These are phyloP conservation scores for Mesocricetus auratus DNA, from an alignment of 2,113 vertebrate genomes.

Conservation along the genomic window DNA sequence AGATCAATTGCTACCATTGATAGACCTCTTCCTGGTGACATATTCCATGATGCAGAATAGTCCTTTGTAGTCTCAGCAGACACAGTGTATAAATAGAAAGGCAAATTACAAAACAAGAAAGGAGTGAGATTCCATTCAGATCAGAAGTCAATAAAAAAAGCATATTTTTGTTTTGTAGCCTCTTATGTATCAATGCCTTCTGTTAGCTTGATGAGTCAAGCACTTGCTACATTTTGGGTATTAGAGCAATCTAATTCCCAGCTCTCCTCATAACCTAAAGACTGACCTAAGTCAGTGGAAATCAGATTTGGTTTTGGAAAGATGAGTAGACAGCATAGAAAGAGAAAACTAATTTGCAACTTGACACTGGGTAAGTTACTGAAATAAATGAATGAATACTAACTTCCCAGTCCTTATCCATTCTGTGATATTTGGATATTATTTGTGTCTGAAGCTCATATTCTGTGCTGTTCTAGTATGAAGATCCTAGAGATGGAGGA, in stretches of 20 bases:
- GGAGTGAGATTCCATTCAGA: not conserved
- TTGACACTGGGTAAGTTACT: fast-evolving
- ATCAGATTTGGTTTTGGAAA: not conserved
- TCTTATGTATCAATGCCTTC: not conserved
- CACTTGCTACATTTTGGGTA: not conserved
- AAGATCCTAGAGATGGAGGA: not conserved
- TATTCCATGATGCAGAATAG: not conserved
- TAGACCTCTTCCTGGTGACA: not conserved
- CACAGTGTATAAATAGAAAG: not conserved
- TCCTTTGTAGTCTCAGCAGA: not conserved
- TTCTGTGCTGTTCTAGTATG: not conserved
- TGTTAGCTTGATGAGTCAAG: not conserved
- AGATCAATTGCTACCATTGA: not conserved
- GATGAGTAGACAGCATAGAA: not conserved
- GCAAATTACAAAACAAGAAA: not conserved
- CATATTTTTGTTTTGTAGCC: not conserved
- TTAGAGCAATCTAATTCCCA: not conserved
- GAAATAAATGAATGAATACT: not conserved
- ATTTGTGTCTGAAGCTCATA: fast-evolving
- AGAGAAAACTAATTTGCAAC: not conserved
- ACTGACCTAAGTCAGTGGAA: not conserved
- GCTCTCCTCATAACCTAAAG: not conserved
- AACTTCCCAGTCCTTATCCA: not conserved
- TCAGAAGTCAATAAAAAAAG: not conserved
- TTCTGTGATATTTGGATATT: not conserved